phyloP scores from a whole-genome alignment of 2,797 vertebrate genomes.

The Silurus aristotelis region DNA sequence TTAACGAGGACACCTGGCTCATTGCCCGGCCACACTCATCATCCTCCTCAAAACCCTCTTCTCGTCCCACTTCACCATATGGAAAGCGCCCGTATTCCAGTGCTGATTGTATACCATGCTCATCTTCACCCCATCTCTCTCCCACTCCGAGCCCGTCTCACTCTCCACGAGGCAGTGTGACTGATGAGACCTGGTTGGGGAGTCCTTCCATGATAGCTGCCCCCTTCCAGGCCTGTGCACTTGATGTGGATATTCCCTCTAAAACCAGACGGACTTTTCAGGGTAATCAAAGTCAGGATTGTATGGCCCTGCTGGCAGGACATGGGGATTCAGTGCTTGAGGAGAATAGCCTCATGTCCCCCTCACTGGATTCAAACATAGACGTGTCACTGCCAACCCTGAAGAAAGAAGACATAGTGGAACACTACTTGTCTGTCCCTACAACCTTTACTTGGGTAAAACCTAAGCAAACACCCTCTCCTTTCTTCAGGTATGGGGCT shows the following conservation, averaged over 20 bases:
- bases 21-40: conserved; percentile 73
- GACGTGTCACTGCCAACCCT: conserved; percentile 77
- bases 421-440: conserved; percentile 92
- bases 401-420: conserved; percentile 82
- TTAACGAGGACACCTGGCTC: conserved; percentile 93
- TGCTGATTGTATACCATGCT: conserved; percentile 81
- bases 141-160: conserved; percentile 85
- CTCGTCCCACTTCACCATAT: conserved; percentile 90
- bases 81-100: conserved; percentile 91
- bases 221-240: conserved; percentile 76
- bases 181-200: conserved; percentile 87
- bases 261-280: conserved; percentile 92
- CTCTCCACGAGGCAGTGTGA: conserved; percentile 88
- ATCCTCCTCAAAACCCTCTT: conserved; percentile 86
- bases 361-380: conserved; percentile 76
- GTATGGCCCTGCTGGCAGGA: conserved; percentile 70
- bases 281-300: conserved; percentile 65
- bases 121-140: conserved; percentile 87
- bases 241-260: conserved; percentile 88
- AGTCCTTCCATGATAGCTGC: conserved; percentile 71
- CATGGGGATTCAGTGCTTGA: conserved; percentile 81
- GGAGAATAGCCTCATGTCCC: conserved; percentile 76
- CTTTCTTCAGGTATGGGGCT: conserved; percentile 86
- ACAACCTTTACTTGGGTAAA: conserved; percentile 92
- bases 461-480: conserved; percentile 86